phyloP scores from a whole-genome alignment of 1,140 invertebrate genomes.

The Drosophila parvula region DNA sequence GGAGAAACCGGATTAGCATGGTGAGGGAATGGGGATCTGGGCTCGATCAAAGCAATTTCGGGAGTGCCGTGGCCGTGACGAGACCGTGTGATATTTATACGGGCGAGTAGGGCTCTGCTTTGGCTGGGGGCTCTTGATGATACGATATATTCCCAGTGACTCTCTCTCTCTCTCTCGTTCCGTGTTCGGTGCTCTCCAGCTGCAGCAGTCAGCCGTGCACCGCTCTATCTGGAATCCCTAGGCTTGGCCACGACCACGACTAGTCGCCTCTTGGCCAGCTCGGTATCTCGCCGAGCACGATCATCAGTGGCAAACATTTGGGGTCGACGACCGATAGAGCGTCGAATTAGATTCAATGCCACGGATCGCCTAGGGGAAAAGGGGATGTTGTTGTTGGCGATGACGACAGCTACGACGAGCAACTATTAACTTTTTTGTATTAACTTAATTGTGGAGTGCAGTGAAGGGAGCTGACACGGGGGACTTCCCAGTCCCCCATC shows the following conservation, averaged over 20 bases:
- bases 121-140: not conserved
- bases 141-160: not conserved
- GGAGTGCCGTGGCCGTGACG: conserved; percentile 5
- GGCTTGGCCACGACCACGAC: not conserved
- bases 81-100: conserved; percentile 7
- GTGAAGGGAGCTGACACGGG: not conserved
- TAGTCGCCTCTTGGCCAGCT: not conserved
- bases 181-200: conserved; percentile 5
- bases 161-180: not conserved
- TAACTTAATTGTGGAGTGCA: not conserved
- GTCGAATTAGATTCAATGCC: conserved; percentile 52
- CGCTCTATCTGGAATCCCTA: conserved; percentile 11
- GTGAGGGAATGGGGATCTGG: conserved; percentile 17
- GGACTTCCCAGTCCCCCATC: conserved; percentile 17
- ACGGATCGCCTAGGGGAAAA: not conserved
- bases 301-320: conserved; percentile 6
- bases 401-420: conserved; percentile 11
- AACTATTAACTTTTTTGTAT: conserved; percentile 16
- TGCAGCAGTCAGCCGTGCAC: conserved; percentile 8
- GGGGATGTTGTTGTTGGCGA: not conserved
- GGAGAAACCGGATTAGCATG: conserved; percentile 4
- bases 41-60: conserved; percentile 2
- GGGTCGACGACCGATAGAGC: conserved; percentile 39
- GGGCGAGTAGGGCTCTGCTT: conserved; percentile 1
- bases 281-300: conserved; percentile 18